These are phyloP conservation scores for Dryobotodes eremita DNA, from an alignment of 2,888 invertebrate species.

Conservation along the genomic window DNA sequence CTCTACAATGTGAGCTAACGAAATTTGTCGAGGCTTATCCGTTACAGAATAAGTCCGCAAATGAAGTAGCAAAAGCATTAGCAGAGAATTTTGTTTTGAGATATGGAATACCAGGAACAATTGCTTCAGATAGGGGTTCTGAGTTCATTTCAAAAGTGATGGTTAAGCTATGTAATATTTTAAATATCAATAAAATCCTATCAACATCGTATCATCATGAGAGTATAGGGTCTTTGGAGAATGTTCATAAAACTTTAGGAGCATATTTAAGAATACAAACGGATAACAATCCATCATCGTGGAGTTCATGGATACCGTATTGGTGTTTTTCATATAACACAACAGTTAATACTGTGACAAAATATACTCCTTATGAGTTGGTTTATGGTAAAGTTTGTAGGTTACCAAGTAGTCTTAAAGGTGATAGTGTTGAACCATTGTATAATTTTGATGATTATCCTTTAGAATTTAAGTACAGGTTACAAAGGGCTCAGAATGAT, in stretches of 20 bases:
- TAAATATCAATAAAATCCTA: no score
- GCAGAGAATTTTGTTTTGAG: constrained; percentile 16
- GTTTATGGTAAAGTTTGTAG: no score
- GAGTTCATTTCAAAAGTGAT: constrained; percentile 16
- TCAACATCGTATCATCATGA: constrained; percentile 11
- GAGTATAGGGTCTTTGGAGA: constrained; percentile 9
- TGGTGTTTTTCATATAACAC: not conserved
- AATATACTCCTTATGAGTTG: constrained; percentile 2
- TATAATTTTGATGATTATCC: constrained; percentile 1
- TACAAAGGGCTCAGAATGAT: constrained; percentile 2
- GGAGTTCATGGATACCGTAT: constrained; percentile 1
- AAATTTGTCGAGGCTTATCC: constrained; percentile 8
- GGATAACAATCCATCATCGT: not conserved
- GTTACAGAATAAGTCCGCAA: constrained; percentile 11
- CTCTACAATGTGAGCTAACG: not conserved
- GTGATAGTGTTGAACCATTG: constrained; percentile 11
- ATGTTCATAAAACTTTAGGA: constrained; percentile 13
- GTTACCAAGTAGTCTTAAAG: constrained; percentile 11
- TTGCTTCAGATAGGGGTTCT: not conserved
- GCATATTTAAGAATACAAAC: not conserved
- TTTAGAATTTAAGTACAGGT: constrained; percentile 15
- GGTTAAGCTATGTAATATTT: constrained; percentile 5
- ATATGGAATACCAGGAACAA: constrained; percentile 13
- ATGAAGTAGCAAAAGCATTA: constrained; percentile 12
- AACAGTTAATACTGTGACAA: not conserved